Evolutionary conservation across 2,113 vertebrate genomes (phyloP).

Genomic region (Apteryx owenii): DNA sequence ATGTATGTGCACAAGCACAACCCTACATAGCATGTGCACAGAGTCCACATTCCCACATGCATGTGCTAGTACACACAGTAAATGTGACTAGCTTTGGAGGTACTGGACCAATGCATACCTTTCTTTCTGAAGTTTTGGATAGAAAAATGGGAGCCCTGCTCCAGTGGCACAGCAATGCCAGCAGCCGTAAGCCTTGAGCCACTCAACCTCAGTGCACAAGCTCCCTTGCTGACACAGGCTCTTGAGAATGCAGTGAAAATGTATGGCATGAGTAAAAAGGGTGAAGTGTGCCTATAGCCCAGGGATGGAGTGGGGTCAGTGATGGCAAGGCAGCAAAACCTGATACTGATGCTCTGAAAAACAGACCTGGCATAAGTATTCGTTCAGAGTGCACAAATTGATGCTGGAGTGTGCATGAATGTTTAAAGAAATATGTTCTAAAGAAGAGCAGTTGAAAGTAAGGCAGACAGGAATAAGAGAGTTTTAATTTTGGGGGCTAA

Average conservation of each 20-base stretch:
- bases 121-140: not conserved
- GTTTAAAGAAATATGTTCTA: not conserved
- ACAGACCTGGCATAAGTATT: not conserved
- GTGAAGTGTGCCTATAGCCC: not conserved
- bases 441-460: not conserved
- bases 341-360: not conserved
- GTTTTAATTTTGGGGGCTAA: not conserved
- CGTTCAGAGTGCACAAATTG: not conserved
- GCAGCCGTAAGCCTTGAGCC: not conserved
- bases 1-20: not conserved
- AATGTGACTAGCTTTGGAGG: not conserved
- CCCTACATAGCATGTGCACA: not conserved
- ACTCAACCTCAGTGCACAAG: not conserved
- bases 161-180: not conserved
- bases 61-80: fast-evolving
- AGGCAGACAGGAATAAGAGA: not conserved
- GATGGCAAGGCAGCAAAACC: not conserved
- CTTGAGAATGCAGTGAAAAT: not conserved
- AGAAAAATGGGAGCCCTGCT: not conserved
- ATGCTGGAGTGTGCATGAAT: not conserved
- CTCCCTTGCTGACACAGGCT: not conserved
- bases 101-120: not conserved
- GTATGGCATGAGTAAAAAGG: not conserved
- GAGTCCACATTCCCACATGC: not conserved
- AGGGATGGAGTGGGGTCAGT: not conserved